A percentile compares a stretch with the other conserved stretches of the same genome.
phyloP scores from a whole-genome alignment of 2,113 vertebrate genomes.

The Callospermophilus lateralis region DNA sequence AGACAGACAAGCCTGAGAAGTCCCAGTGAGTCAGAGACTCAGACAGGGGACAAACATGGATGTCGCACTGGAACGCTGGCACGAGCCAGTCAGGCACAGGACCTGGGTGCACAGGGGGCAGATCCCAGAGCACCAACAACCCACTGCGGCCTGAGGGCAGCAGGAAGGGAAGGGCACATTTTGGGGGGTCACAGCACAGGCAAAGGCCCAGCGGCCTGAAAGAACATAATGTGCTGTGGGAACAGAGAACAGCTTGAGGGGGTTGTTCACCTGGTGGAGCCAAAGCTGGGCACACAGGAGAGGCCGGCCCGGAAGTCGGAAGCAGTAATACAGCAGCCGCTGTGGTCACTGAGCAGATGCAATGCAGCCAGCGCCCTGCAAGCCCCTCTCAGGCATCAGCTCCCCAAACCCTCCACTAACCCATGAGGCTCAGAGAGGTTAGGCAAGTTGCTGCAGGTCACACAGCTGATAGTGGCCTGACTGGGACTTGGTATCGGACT shows the following conservation, averaged over 20 bases:
- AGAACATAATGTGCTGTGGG: too few relatives aligned
- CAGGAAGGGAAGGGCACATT: not conserved
- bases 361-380: not conserved
- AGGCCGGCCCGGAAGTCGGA: not conserved
- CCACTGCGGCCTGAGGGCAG: not conserved
- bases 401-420: not conserved
- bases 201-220: not conserved
- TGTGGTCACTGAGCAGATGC: fast-evolving
- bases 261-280: fast-evolving
- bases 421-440: not conserved
- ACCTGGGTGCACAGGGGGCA: too few relatives aligned
- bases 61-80: too few relatives aligned
- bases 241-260: not conserved
- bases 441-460: not conserved
- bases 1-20: not conserved
- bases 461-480: not conserved
- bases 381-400: not conserved
- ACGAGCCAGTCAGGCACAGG: too few relatives aligned
- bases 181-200: fast-evolving
- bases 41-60: too few relatives aligned
- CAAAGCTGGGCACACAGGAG: not conserved
- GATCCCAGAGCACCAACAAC: too few relatives aligned
- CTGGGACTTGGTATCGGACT: not conserved
- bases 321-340: not conserved
- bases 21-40: too few relatives aligned